Evolutionary conservation across 1,140 invertebrate genomes (phyloP).

Genomic region (Tribolium castaneum): DNA sequence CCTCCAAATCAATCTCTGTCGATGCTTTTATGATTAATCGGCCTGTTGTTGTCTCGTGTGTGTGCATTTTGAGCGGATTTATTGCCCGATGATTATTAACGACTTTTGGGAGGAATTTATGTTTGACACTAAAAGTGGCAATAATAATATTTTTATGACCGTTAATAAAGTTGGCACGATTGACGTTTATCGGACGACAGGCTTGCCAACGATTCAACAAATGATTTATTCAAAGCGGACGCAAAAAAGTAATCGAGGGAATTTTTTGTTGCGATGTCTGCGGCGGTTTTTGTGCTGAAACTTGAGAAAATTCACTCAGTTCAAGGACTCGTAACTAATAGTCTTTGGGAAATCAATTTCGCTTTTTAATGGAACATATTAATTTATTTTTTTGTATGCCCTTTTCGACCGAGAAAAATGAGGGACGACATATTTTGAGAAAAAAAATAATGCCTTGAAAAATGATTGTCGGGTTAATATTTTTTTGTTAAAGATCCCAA

Average conservation of each 20-base stretch:
- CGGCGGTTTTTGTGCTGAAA: background rate
- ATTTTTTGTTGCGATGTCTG: background rate
- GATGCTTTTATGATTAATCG: background rate
- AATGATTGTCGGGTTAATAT: too few species aligned
- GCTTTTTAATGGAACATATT: too few species aligned
- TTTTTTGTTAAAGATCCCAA: too few species aligned
- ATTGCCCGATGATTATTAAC: too few species aligned
- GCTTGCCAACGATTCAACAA: background rate
- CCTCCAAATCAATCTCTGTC: conserved; percentile 4
- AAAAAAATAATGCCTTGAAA: too few species aligned
- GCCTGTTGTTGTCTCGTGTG: background rate
- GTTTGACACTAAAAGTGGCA: background rate
- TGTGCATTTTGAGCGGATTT: background rate
- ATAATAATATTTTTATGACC: background rate
- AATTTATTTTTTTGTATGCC: too few species aligned
- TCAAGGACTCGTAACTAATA: too few species aligned
- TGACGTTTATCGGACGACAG: background rate
- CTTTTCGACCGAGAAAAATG: too few species aligned
- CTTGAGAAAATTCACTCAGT: background rate
- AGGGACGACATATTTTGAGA: too few species aligned
- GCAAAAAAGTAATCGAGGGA: background rate
- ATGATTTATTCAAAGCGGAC: background rate
- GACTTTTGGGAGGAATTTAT: background rate
- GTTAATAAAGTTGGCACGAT: background rate
- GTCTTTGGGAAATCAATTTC: too few species aligned